Evolutionary conservation across 2,797 vertebrate genomes (phyloP), one percentile per base, ranked within the genome.

Genomic region (Morelia viridis): DNA sequence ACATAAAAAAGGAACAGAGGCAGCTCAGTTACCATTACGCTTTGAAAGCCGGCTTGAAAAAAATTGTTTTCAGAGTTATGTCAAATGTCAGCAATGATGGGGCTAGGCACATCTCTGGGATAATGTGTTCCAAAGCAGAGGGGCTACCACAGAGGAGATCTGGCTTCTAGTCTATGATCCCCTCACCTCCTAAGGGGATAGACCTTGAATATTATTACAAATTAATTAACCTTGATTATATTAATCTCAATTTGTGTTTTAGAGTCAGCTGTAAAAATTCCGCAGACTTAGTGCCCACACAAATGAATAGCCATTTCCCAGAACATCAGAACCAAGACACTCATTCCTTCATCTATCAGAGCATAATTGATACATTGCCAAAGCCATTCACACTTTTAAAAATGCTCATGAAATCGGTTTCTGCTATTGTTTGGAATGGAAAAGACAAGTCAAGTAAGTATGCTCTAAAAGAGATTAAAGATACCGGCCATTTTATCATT

Each of bases 321-420:
- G 26, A 17, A 76, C 35, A 41, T 17, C 68, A 76, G 68, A 84
- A 57, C 26, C 13, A 46, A 62, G 24, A 61, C 5, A 84, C 28
- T n/a, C 2, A 50, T 58, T 26, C 53, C 60, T 84, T 35, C 22
- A 68, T 50, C 84, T 90, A 84, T 90, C 58, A 90, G 12, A 84
- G 58, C n/a, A 22, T 28, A 62, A 76, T 58, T 31, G 53, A 84
- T 26, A 62, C 19, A 80, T 50, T 53, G 58, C 28, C 60, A 28
- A 90, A 91, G 31, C 13, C 22, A 62, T 83, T 88, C 64, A 91
- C 56, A 87, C 56, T 58, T 71, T 88, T 80, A 17, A 46, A 88
- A 62, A 88, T 50, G 19, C 22, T 76, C 86, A 80, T n/a, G 31
- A 65, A 41, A 68, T 46, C 50, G 17, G 41, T 58, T 7, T 60